Percentiles rank a stretch among this genome's conserved stretches.
Conservation (phyloP, 2,113 vertebrate genomes). For the Serinus canaria region DNA sequence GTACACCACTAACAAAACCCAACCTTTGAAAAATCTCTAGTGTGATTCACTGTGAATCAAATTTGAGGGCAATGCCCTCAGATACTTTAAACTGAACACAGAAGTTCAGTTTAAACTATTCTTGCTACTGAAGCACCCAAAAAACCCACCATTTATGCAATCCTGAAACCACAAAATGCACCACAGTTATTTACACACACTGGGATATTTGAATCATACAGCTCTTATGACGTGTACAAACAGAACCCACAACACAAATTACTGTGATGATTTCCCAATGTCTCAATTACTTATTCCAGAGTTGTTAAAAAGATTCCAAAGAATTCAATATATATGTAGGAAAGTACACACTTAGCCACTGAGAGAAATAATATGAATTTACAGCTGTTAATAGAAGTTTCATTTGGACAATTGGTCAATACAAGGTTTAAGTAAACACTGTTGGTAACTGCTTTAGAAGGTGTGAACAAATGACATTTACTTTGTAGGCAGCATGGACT, state of each 20-base stretch:
- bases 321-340: background rate
- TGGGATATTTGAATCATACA: background rate
- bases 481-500: background rate
- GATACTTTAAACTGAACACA: background rate
- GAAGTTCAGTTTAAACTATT: background rate
- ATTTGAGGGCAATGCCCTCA: background rate
- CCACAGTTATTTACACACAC: background rate
- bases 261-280: background rate
- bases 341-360: background rate
- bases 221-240: background rate
- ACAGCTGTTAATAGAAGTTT: constrained; percentile 5
- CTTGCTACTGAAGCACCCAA: background rate
- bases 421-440: background rate
- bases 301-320: background rate
- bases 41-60: background rate
- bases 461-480: background rate
- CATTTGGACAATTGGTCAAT: constrained; percentile 12
- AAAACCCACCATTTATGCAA: background rate
- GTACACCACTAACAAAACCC: background rate
- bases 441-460: background rate
- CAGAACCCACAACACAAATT: background rate
- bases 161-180: background rate
- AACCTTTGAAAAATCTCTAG: background rate
- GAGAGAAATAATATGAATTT: background rate
- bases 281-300: background rate